Conservation (phyloP, 2,888 invertebrate genomes). For the Dasypolia templi region DNA sequence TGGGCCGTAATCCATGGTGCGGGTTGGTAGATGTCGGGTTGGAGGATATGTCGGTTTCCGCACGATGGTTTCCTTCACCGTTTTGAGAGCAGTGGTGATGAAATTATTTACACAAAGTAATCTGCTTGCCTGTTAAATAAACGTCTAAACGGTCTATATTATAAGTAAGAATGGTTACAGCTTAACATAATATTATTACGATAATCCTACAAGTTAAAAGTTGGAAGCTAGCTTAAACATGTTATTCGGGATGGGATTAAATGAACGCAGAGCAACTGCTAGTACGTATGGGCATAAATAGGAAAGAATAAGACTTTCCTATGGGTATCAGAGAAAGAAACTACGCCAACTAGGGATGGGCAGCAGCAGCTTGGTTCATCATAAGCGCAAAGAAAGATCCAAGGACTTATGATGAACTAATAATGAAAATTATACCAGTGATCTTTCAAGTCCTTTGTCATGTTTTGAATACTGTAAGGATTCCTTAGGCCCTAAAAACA, state of each 20-base stretch:
- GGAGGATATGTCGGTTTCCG: too few relatives aligned
- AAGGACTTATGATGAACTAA: neutral
- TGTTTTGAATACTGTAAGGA: neutral
- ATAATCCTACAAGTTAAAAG: constrained; percentile 30
- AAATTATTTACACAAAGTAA: too few relatives aligned
- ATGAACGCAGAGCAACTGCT: neutral
- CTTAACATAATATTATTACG: constrained; percentile 51
- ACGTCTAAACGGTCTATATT: constrained; percentile 20
- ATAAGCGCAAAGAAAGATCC: too few relatives aligned
- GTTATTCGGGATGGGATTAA: constrained; percentile 14
- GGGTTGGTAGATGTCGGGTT: too few relatives aligned
- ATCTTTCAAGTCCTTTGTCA: neutral
- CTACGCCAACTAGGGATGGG: neutral
- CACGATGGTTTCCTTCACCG: too few relatives aligned
- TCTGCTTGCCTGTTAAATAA: too few relatives aligned
- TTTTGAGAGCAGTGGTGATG: too few relatives aligned
- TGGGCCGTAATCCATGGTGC: too few relatives aligned
- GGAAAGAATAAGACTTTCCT: neutral
- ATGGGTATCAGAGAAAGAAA: neutral
- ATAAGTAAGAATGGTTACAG: constrained; percentile 28
- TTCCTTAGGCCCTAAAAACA: neutral
- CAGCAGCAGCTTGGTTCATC: neutral
- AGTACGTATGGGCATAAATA: neutral
- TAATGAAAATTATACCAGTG: neutral
- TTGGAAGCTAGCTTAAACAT: constrained; percentile 5